Percentiles rank a stretch among this genome's conserved stretches.
These are phyloP conservation scores for Hiodon alosoides DNA, from an alignment of 2,113 vertebrate genomes.

Conservation along the genomic window DNA sequence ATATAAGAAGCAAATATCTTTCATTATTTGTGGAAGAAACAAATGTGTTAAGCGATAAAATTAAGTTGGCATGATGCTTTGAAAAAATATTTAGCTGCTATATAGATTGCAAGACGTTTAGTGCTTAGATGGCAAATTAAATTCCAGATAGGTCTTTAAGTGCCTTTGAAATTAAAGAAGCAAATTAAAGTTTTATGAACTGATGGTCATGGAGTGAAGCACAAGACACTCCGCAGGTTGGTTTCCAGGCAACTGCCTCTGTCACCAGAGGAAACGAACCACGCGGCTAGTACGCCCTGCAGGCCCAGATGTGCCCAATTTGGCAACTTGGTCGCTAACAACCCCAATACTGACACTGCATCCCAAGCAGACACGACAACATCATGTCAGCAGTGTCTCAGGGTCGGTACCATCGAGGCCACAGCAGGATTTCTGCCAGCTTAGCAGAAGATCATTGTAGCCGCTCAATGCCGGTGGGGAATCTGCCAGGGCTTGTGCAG, in stretches of 20 bases:
- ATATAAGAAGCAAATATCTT: too few relatives aligned
- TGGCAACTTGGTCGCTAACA: neutral
- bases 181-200: neutral
- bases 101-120: neutral
- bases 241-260: neutral
- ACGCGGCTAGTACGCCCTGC: neutral
- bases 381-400: neutral
- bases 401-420: neutral
- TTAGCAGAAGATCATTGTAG: conserved; percentile 1
- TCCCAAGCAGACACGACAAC: neutral
- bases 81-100: neutral
- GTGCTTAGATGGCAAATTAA: neutral
- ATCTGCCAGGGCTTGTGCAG: too few relatives aligned
- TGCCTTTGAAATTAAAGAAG: conserved; percentile 4
- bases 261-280: neutral
- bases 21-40: too few relatives aligned
- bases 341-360: neutral
- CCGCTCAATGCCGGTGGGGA: neutral
- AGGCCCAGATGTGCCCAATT: neutral
- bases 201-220: neutral
- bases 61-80: too few relatives aligned
- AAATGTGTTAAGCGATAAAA: too few relatives aligned
- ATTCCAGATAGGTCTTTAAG: neutral
- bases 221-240: too few relatives aligned
- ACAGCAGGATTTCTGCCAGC: neutral